phyloP scores from a whole-genome alignment of 2,888 invertebrate genomes.

The Osedax fenrisi region DNA sequence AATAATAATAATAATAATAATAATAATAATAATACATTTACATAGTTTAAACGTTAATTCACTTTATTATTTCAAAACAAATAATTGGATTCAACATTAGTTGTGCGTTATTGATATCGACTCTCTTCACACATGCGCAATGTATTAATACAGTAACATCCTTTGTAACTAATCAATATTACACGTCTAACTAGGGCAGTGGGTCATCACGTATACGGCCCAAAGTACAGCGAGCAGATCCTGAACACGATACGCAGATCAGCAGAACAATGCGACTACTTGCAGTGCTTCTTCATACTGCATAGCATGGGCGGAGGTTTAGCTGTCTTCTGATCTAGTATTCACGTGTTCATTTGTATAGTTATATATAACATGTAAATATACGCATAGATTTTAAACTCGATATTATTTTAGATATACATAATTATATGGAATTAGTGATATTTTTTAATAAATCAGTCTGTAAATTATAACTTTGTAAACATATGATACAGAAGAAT shows the following conservation, averaged over 20 bases:
- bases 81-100: background rate
- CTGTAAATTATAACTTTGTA: no score
- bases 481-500: no score
- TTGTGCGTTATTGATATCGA: background rate
- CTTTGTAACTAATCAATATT: no score
- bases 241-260: constrained; percentile 47
- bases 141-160: background rate
- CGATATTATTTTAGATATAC: background rate
- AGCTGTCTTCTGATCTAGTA: constrained; percentile 32
- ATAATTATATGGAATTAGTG: no score
- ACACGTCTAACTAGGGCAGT: no score
- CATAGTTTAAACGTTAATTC: background rate
- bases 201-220: constrained; percentile 51
- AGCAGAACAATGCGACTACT: constrained; percentile 51
- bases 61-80: background rate
- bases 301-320: constrained; percentile 53
- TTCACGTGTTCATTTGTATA: background rate
- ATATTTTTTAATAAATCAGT: no score
- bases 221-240: constrained; percentile 46
- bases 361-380: background rate
- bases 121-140: background rate
- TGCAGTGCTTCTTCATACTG: constrained; percentile 52
- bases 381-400: background rate
- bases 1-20: no score
- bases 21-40: no score